Evolutionary conservation across 1,140 invertebrate genomes (phyloP).

Genomic region (Leptonema lineaticorne): DNA sequence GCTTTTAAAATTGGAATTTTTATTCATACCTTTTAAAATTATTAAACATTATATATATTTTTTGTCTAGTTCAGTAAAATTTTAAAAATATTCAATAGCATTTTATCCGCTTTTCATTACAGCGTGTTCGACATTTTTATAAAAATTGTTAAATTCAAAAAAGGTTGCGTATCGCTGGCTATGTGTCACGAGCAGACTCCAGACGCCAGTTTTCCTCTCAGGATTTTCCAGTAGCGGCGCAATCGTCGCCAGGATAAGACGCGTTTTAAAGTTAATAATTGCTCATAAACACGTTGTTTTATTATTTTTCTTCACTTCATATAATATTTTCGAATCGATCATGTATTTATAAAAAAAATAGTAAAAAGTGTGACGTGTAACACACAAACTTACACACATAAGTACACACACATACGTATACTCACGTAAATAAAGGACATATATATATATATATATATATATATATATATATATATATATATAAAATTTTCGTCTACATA

Average conservation of each 20-base stretch:
- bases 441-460: not conserved
- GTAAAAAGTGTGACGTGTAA: conserved; percentile 4
- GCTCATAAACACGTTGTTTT: too few species aligned
- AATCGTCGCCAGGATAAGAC: conserved; percentile 9
- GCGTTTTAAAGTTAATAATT: not conserved
- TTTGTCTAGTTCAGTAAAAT: too few species aligned
- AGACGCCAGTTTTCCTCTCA: conserved; percentile 9
- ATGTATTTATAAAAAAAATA: not conserved
- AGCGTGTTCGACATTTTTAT: too few species aligned
- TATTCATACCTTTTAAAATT: too few species aligned
- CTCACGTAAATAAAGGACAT: not conserved
- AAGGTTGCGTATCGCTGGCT: conserved; percentile 10
- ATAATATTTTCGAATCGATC: not conserved
- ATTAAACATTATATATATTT: too few species aligned
- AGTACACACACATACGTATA: not conserved
- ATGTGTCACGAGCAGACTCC: conserved; percentile 1
- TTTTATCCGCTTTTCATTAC: too few species aligned
- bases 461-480: not conserved
- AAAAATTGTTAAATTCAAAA: not conserved
- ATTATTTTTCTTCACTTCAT: too few species aligned
- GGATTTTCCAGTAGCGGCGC: conserved; percentile 11
- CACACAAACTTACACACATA: not conserved
- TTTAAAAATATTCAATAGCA: too few species aligned
- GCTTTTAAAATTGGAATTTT: too few species aligned
- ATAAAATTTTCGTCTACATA: not conserved